Evolutionary conservation across 2,888 invertebrate genomes (phyloP).

Genomic region (Drosophila nr. perissopoda): DNA sequence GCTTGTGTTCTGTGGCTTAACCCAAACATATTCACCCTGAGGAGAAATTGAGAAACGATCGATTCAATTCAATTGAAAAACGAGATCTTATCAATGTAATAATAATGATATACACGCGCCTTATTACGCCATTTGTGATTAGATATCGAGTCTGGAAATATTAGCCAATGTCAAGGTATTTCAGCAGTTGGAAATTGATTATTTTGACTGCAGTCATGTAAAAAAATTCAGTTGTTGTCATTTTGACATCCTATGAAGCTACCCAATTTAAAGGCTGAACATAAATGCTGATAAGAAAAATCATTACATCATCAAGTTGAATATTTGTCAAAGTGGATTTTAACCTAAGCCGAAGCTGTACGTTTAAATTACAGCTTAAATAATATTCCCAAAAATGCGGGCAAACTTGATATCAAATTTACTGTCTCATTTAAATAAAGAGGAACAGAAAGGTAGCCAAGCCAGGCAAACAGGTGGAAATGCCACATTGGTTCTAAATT

Average conservation of each 20-base stretch:
- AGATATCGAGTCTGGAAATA: conserved; percentile 35
- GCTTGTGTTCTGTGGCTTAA: conserved; percentile 89
- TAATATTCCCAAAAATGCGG: background rate
- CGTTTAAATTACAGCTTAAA: background rate
- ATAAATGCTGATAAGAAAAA: conserved; percentile 28
- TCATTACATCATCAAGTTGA: background rate
- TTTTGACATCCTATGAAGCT: conserved; percentile 18
- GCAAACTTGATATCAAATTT: background rate
- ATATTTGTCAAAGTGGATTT: background rate
- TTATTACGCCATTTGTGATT: conserved; percentile 24
- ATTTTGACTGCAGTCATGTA: conserved; percentile 27
- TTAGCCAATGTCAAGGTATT: conserved; percentile 31
- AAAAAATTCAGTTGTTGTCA: conserved; percentile 13
- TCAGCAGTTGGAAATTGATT: conserved; percentile 13
- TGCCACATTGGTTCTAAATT: conserved; percentile 14
- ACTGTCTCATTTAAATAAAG: conserved; percentile 52
- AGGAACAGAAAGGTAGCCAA: conserved; percentile 52
- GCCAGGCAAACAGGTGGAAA: conserved; percentile 32
- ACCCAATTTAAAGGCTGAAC: conserved; percentile 35
- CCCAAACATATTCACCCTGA: conserved; percentile 96
- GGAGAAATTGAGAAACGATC: conserved; percentile 46
- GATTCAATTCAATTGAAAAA: background rate
- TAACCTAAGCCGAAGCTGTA: no score
- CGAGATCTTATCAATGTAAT: conserved; percentile 37
- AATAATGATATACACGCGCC: conserved; percentile 44